A percentile compares a stretch with the other conserved stretches of the same genome.
These are phyloP conservation scores for Plestiodon gilberti DNA, from an alignment of 2,113 vertebrate genomes.

Conservation along the genomic window DNA sequence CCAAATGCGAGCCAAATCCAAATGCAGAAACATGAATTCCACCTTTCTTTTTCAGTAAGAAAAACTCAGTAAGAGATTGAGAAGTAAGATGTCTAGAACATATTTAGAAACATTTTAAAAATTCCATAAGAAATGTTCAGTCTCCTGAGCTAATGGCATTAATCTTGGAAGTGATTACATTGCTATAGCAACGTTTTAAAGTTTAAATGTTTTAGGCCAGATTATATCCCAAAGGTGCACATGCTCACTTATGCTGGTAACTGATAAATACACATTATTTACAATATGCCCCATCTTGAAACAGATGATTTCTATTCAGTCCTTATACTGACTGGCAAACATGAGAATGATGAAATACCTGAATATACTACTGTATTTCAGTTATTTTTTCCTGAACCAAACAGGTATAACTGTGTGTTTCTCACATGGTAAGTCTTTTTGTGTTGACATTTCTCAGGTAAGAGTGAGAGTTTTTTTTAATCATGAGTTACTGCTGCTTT, in stretches of 20 bases:
- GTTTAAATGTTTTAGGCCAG: not conserved
- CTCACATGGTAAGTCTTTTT: not conserved
- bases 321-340: not conserved
- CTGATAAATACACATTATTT: not conserved
- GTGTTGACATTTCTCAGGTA: not conserved
- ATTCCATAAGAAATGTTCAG: not conserved
- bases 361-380: not conserved
- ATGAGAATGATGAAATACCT: not conserved
- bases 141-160: not conserved
- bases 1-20: not conserved
- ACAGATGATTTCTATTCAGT: not conserved
- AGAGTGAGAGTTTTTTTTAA: not conserved
- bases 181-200: not conserved
- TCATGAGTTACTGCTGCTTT: not conserved
- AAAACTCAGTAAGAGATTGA: not conserved
- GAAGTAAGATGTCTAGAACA: not conserved
- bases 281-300: not conserved
- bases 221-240: not conserved
- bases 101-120: conserved; percentile 5
- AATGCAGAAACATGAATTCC: no score
- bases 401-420: not conserved
- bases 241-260: not conserved
- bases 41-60: not conserved
- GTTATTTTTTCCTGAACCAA: not conserved
- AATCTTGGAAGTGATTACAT: not conserved